Base-by-base conservation (phyloP, 2,888 invertebrate species). In the Orthosia cruda region DNA sequence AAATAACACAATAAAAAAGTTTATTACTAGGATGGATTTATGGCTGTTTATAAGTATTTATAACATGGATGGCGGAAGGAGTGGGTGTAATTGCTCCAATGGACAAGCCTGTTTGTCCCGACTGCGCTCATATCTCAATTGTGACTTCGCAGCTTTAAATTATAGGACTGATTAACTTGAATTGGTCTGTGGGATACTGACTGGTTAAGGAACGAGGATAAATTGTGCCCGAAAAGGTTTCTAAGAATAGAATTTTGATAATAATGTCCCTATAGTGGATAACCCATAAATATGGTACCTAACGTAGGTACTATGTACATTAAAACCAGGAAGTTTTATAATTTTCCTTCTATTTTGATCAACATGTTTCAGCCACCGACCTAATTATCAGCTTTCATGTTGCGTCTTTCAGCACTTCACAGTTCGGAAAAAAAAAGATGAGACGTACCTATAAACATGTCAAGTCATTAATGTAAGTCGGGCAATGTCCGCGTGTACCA, bases 21-120 rank as follows among this genome's bases (percentile, higher is more conserved):
- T 85, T 79, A 77, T 54, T 57, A 49, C 47, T 52, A 2, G 32
- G 50, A 65, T 55, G 50, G 71, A 66, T 82, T 81, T 81, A 85
- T 74, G 64, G 47, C 59, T 76, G 65, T 82, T 65, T 64, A 74
- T 84, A 74, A 65, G 40, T 81, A 58, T 74, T 71, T 63, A 79
- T 66, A 71, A 52, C 47, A 26, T 63, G 68, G 57, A 70, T 55
- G 64, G 63, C 79, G 84, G 87, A 88, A 84, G 83, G 20, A 59
- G 88, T 89, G 87, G 85, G 87, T 80, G 89, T 87, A 88, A 90
- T 88, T 89, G 89, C 81, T 77, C 74, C 86, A 87, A 71, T 85
- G 74, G 69, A 75, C 77, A 63, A 72, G 71, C 72, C 58, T 71
- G 68, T 66, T n/a, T 12, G 32, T 11, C 52, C 71, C 64, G 58